Evolutionary conservation across 2,113 vertebrate species (phyloP).

Genomic region (Mesocricetus auratus): DNA sequence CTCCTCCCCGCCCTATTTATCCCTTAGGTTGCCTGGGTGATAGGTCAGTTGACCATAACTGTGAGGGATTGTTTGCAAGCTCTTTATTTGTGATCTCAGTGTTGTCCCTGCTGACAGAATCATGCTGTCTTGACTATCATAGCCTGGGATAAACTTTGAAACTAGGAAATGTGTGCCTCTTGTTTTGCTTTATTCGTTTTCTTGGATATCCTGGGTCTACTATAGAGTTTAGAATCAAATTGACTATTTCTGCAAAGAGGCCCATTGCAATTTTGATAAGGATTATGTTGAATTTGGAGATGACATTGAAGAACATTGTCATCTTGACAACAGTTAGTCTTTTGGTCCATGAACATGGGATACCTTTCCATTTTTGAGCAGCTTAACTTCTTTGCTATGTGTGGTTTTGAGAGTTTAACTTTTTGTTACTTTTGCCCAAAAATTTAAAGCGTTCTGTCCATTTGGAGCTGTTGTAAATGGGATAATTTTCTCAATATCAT

Average conservation of each 20-base stretch:
- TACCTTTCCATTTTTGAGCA: background rate
- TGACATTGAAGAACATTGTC: background rate
- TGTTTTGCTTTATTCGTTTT: background rate
- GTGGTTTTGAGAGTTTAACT: conserved; percentile 2
- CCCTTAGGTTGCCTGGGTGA: background rate
- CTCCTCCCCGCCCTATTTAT: background rate
- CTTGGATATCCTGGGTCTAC: background rate
- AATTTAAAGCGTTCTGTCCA: background rate
- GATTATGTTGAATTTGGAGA: background rate
- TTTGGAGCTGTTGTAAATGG: background rate
- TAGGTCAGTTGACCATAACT: background rate
- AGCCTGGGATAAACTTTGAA: conserved; percentile 28
- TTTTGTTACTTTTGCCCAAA: conserved; percentile 5
- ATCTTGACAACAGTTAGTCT: background rate
- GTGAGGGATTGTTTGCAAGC: background rate
- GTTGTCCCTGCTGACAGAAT: background rate
- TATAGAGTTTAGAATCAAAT: background rate
- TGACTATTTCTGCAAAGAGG: background rate
- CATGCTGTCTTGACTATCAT: background rate
- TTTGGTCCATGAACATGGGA: background rate
- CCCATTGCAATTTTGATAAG: background rate
- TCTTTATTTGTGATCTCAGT: background rate
- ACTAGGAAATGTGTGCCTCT: background rate
- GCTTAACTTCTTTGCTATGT: conserved; percentile 16
- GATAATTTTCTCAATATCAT: conserved; percentile 48